Base-by-base conservation (phyloP, 2,888 invertebrate genomes). In the Dyspetes luteomarginatus region DNA sequence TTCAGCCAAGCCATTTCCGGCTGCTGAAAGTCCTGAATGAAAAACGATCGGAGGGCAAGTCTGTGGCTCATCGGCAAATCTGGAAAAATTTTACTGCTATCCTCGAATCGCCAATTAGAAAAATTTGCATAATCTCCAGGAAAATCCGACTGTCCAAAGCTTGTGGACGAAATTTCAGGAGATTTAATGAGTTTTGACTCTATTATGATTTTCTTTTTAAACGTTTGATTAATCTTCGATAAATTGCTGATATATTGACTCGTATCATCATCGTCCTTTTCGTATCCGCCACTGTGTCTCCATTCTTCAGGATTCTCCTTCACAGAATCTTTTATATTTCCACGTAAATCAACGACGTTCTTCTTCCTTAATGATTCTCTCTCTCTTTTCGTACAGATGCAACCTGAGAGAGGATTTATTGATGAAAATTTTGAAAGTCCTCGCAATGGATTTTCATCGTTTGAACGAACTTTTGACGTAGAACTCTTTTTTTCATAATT, bases 371-470 rank as follows among this genome's bases (percentile, higher is more conserved):
- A 9, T 0, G 65, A 48, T 45, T 19, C 28, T 17, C 26, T 19
- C 5, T 64, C 52, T 7, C 7, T 12, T 28, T 50, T 56, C 4
- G 7, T 9, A 24, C 81, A 81, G 22, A 26, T 48, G 45, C 81
- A 81, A n/a, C 74, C 28, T 19, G 64, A 55, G 5, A 48, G 15
- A 17, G 60, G 15, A 41, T 68, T 64, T 30, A n/a, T 22, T 1
- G 41, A 9, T 62, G 26, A 19, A 9, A 28, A 36, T 28, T 62
- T 41, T 12, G 17, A 36, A 17, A 41, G 12, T 9, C 45, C 36
- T 41, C 41, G 41, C 9, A 4, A 36, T 62, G 19, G 15, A 19
- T 4, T 28, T 64, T 56, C 17, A 55, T 74, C 58, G n/a, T 28
- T n/a, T n/a, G 15, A 30, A 26, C n/a, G 4, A 67, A 50, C 22